Evolutionary conservation across 2,113 vertebrate species (phyloP), one percentile per base, ranked within the genome.

Genomic region (Pelecanus crispus): DNA sequence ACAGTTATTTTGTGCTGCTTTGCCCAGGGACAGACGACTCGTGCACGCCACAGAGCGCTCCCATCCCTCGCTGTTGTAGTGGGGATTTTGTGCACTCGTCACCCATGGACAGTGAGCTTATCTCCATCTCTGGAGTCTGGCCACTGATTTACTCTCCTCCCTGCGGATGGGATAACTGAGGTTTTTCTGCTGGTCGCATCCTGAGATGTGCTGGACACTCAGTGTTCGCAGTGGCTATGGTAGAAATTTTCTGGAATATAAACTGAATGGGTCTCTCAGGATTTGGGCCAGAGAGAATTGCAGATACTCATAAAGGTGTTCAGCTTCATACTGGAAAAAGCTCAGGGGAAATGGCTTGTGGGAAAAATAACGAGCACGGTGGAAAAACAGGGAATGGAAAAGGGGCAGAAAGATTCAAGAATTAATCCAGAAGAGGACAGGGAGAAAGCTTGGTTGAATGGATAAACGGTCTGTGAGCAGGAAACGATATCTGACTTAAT

Each of bases 401-500:
- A 55, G 38, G 47, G 40, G 61, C 38, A 82, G 81, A 66, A 94
- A 82, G 87, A 68, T 58, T 66, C 8, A 55, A 92, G 81, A 72
- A 66, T 24, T 56, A 84, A 91, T 81, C 75, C 61, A 77, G 81
- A 86, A 83, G 31, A 58, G 88, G 75, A 84, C 19, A 89, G 40
- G 56, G 70, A 71, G 72, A 92, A 95, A 80, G 65, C 84, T 82
- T 61, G 75, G 73, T 81, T 88, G 88, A 91, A 95, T 78, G 85
- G 87, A 92, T 88, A 95, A 96, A 96, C 22, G 84, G 94, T 58
- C 96, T 94, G 96, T 53, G 88, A 95, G 88, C 93, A 95, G 97
- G 95, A 97, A 96, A 96, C 1, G 84, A 96, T 96, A 96, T 97
- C 96, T 97, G 95, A 88, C 94, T 96, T 92, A 97, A 97, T 97